phyloP scores from a whole-genome alignment of 2,113 vertebrate genomes.

The Orycteropus afer region DNA sequence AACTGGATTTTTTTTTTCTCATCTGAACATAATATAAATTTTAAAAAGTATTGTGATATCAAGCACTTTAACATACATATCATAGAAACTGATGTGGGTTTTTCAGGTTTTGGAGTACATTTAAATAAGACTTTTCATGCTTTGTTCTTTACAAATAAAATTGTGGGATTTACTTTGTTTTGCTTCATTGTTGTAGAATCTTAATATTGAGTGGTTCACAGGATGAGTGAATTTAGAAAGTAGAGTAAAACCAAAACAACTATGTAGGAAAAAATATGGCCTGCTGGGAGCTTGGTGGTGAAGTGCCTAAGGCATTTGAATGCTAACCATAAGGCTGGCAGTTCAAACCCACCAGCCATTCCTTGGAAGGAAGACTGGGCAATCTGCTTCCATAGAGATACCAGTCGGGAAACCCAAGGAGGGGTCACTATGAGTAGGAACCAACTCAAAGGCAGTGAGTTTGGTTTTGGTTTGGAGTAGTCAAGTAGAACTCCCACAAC shows the following conservation, averaged over 20 bases:
- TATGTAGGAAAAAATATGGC: neutral
- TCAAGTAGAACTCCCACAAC: neutral
- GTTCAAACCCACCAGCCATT: no score
- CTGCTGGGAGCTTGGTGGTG: no score
- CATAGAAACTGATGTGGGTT: conserved; percentile 83
- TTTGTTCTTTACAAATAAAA: conserved; percentile 91
- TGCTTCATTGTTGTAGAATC: conserved; percentile 58
- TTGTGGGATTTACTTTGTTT: conserved; percentile 81
- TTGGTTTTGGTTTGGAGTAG: no score
- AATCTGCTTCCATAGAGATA: no score
- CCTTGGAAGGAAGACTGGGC: no score
- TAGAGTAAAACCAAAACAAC: conserved; percentile 4
- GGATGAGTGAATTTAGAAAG: neutral
- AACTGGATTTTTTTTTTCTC: conserved; percentile 84
- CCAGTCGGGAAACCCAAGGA: no score
- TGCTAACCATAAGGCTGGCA: no score
- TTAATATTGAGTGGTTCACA: neutral
- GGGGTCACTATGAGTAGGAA: no score
- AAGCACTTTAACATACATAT: conserved; percentile 89
- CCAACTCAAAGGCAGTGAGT: no score
- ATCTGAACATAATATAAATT: conserved; percentile 74
- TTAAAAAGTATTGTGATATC: conserved; percentile 85
- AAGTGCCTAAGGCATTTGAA: no score
- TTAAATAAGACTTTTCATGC: conserved; percentile 90
- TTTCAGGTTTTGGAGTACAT: conserved; percentile 89